Evolutionary conservation across 2,113 vertebrate species (phyloP).

Genomic region (Loxodonta africana): DNA sequence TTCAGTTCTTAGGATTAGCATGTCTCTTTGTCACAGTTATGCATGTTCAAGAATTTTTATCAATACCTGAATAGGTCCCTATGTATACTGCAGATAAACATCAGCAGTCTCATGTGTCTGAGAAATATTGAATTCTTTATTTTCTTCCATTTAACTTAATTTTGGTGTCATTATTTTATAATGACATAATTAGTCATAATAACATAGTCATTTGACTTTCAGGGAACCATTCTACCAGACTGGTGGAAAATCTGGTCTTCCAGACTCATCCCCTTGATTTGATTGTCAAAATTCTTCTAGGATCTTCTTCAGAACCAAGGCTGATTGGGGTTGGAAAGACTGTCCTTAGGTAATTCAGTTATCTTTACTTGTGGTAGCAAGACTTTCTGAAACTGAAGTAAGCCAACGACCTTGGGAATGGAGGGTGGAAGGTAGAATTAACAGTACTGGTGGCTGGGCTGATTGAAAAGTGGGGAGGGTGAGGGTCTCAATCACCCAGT

Average conservation of each 20-base stretch:
- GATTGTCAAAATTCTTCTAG: background rate
- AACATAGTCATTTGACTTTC: conserved; percentile 2
- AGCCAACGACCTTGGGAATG: background rate
- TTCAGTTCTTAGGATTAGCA: background rate
- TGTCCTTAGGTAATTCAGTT: background rate
- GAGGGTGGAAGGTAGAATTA: background rate
- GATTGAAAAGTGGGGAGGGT: background rate
- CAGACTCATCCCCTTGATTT: background rate
- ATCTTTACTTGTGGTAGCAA: background rate
- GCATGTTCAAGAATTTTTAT: background rate
- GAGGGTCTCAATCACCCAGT: no score
- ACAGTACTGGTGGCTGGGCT: background rate
- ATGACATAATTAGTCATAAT: conserved; percentile 55
- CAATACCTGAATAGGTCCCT: background rate
- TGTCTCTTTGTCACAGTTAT: background rate
- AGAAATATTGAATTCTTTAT: conserved; percentile 23
- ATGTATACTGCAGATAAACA: background rate
- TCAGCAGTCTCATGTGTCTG: conserved; percentile 2
- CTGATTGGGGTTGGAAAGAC: background rate
- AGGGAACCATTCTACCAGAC: background rate
- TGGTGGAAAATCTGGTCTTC: conserved; percentile 24
- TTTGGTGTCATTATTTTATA: conserved; percentile 28
- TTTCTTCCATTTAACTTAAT: conserved; percentile 40
- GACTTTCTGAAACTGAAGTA: background rate
- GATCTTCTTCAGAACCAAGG: background rate